Evolutionary conservation across 2,797 vertebrate species (phyloP).

Genomic region (Pteronotus mesoamericanus): DNA sequence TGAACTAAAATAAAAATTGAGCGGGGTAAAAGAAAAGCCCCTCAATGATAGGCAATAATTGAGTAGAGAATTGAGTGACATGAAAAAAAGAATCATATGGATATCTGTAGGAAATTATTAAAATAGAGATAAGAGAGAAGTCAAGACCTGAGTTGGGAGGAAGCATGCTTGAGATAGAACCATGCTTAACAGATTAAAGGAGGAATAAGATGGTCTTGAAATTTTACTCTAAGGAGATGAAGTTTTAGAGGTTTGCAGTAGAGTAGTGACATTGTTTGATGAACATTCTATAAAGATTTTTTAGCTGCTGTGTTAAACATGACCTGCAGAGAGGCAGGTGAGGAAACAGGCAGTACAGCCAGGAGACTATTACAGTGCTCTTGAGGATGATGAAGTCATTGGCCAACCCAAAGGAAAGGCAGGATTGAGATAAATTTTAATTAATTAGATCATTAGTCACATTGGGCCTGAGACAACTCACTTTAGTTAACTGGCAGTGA

Average conservation of each 20-base stretch:
- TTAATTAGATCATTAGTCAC: conserved; percentile 14
- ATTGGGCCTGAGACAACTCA: neutral
- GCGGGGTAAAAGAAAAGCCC: neutral
- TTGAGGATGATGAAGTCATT: neutral
- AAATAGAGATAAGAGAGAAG: neutral
- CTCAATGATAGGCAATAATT: neutral
- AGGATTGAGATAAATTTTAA: neutral
- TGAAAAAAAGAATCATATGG: neutral
- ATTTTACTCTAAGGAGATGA: neutral
- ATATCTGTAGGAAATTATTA: neutral
- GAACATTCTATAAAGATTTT: neutral
- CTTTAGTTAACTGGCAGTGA: neutral
- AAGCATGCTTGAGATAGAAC: neutral
- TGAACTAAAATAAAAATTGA: neutral
- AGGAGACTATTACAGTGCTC: neutral
- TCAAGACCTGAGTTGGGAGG: neutral
- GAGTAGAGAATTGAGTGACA: neutral
- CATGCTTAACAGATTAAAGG: neutral
- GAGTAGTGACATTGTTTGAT: neutral
- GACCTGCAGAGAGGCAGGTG: neutral
- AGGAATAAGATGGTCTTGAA: neutral
- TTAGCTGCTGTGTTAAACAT: neutral
- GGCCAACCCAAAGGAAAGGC: neutral
- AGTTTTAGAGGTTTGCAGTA: neutral
- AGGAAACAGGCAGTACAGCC: neutral